These are phyloP conservation scores for Philopedon plagiatum DNA, from an alignment of 2,888 invertebrate species.

Conservation along the genomic window DNA sequence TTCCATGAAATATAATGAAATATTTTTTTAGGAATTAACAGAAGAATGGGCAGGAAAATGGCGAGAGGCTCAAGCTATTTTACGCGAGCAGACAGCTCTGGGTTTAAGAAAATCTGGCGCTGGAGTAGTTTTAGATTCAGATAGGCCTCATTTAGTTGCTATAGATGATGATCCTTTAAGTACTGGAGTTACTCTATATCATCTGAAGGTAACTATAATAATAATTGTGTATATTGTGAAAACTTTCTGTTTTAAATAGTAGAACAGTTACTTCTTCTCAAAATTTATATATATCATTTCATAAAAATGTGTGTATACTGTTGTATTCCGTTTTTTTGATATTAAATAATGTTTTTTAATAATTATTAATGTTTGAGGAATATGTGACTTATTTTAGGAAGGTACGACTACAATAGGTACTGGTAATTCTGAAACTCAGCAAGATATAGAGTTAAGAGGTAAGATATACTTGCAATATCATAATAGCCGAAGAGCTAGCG, in stretches of 20 bases:
- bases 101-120: slow-evolving; percentile 89
- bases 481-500: no score
- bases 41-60: slow-evolving; percentile 96
- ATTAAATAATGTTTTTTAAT: no score
- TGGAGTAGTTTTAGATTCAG: slow-evolving; percentile 91
- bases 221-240: no score
- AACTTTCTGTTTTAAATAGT: no score
- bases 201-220: slow-evolving; percentile 80
- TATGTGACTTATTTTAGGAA: slow-evolving; percentile 77
- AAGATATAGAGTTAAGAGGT: slow-evolving; percentile 84
- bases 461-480: neutral
- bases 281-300: no score
- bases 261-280: no score
- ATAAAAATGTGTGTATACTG: no score
- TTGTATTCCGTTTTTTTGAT: no score
- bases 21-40: slow-evolving; percentile 72
- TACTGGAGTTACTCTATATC: slow-evolving; percentile 92
- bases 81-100: slow-evolving; percentile 89
- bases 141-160: slow-evolving; percentile 92
- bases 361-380: no score
- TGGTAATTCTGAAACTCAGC: slow-evolving; percentile 77
- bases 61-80: slow-evolving; percentile 90
- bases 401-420: slow-evolving; percentile 90
- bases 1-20: no score
- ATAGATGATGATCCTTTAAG: slow-evolving; percentile 92